Conservation (phyloP, 1,140 invertebrate genomes). For the Ooceraea biroi region DNA sequence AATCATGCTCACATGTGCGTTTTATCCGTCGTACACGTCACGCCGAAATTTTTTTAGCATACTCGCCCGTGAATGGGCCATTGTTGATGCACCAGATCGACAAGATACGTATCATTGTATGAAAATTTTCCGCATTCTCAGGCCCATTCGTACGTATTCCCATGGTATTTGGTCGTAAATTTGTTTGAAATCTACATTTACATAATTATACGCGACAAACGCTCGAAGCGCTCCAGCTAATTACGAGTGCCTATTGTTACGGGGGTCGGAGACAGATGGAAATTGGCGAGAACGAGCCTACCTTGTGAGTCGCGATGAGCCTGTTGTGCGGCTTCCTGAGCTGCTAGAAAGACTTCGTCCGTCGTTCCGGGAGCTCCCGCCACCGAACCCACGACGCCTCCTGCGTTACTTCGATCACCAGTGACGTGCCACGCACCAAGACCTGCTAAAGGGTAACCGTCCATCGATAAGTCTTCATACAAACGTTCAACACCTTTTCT, state of each 20-base stretch:
- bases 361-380: constrained; percentile 82
- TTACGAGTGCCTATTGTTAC: constrained; percentile 82
- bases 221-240: constrained; percentile 23
- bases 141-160: constrained; percentile 28
- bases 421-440: constrained; percentile 88
- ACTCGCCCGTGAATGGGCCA: constrained; percentile 46
- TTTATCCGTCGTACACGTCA: constrained; percentile 12
- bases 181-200: constrained; percentile 9
- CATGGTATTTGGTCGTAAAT: background rate
- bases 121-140: constrained; percentile 23
- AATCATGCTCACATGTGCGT: background rate
- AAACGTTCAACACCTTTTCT: background rate
- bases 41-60: constrained; percentile 14
- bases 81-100: background rate
- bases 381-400: constrained; percentile 81
- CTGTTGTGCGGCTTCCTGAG: constrained; percentile 90
- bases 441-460: constrained; percentile 75
- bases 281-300: constrained; percentile 87
- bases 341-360: constrained; percentile 90
- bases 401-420: constrained; percentile 88
- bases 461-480: constrained; percentile 35
- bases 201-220: background rate
- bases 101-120: constrained; percentile 6
- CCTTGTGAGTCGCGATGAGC: constrained; percentile 92
- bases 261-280: constrained; percentile 78